Percentiles rank a stretch among this genome's conserved stretches.
These are phyloP conservation scores for Adineta ricciae DNA, from an alignment of 2,888 invertebrate genomes.

Conservation along the genomic window DNA sequence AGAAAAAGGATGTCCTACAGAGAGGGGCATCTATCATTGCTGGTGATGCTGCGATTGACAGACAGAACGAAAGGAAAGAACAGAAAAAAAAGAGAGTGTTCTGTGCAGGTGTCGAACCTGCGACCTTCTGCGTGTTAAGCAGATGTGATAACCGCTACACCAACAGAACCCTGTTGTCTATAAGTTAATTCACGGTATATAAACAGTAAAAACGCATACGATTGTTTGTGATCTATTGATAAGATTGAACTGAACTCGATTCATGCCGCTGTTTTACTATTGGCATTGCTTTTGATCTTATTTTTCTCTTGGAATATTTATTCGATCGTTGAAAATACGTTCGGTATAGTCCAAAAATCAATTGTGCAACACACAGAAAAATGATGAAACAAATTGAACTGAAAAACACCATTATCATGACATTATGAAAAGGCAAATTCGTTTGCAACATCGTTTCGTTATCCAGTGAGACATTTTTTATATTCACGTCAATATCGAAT, in stretches of 20 bases:
- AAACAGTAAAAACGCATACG: not conserved
- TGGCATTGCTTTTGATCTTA: not conserved
- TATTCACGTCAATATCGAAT: not conserved
- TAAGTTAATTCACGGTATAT: not conserved
- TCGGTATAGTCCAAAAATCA: not conserved
- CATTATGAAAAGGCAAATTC: not conserved
- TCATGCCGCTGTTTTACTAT: not conserved
- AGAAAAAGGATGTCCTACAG: too few species aligned
- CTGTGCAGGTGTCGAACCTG: constrained; percentile 15
- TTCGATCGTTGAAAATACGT: not conserved
- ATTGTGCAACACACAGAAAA: not conserved
- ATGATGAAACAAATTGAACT: not conserved
- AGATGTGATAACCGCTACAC: constrained; percentile 15
- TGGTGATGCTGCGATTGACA: too few species aligned
- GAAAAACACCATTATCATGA: not conserved
- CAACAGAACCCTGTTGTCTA: not conserved
- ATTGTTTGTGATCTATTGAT: not conserved
- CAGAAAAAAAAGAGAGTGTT: not conserved
- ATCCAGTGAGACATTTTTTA: not conserved
- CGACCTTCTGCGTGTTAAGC: constrained; percentile 15
- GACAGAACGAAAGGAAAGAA: too few species aligned
- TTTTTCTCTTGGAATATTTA: not conserved
- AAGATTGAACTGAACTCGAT: not conserved
- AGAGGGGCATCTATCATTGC: too few species aligned
- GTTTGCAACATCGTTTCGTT: not conserved